These are phyloP conservation scores for Chloroceryle inda DNA, from an alignment of 2,797 vertebrate species.

Conservation along the genomic window DNA sequence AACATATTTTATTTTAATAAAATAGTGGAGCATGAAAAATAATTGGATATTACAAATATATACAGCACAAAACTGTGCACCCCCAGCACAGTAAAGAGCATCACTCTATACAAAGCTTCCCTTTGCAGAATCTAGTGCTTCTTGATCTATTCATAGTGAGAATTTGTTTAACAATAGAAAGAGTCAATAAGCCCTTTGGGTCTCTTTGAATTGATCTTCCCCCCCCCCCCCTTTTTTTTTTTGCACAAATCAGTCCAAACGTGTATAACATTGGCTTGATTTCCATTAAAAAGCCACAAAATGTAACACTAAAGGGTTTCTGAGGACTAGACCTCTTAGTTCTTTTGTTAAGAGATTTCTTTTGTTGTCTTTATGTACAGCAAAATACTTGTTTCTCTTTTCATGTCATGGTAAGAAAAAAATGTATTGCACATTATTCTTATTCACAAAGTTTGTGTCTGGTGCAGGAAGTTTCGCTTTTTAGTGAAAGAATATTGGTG, in stretches of 20 bases:
- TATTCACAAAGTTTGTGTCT: constrained; percentile 56
- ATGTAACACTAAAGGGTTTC: constrained; percentile 83
- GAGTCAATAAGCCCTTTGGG: constrained; percentile 86
- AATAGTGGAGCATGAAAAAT: constrained; percentile 88
- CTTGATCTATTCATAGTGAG: constrained; percentile 87
- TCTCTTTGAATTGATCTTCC: constrained; percentile 82
- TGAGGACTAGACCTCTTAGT: constrained; percentile 84
- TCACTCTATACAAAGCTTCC: constrained; percentile 83
- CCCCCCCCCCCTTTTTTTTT: constrained; percentile 60
- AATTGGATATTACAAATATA: constrained; percentile 89
- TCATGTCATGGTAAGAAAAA: constrained; percentile 83
- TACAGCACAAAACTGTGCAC: constrained; percentile 84
- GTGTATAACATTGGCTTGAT: constrained; percentile 87
- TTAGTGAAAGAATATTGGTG: constrained; percentile 24
- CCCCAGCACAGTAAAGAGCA: constrained; percentile 76
- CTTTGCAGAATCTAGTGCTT: constrained; percentile 87
- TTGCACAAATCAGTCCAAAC: constrained; percentile 87
- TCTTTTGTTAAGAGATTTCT: constrained; percentile 87
- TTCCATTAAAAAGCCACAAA: constrained; percentile 94
- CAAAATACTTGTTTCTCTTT: constrained; percentile 86
- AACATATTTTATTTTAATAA: constrained; percentile 95
- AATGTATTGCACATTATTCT: constrained; percentile 93
- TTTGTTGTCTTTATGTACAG: constrained; percentile 90
- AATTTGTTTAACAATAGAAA: constrained; percentile 90
- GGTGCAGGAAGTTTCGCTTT: constrained; percentile 61